Evolutionary conservation across 2,113 vertebrate genomes (phyloP).

Genomic region (Ammodytes dubius): DNA sequence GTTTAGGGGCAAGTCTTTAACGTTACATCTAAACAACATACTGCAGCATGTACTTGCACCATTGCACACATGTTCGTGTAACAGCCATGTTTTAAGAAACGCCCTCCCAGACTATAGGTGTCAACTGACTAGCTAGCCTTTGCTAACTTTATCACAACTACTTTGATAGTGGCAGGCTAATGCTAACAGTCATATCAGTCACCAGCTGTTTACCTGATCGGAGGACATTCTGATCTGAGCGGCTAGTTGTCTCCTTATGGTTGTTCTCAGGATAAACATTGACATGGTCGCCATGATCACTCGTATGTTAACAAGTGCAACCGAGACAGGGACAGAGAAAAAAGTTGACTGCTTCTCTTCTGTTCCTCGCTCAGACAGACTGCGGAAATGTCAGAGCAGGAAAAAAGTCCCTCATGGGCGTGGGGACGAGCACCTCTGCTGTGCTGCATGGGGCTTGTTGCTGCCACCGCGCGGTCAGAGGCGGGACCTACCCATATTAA

Average conservation of each 20-base stretch:
- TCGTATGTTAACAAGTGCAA: rapidly evolving
- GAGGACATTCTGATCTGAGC: constrained; percentile 80
- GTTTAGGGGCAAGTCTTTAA: not conserved
- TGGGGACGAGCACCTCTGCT: not conserved
- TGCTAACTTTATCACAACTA: not conserved
- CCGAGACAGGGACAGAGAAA: not conserved
- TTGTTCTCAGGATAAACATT: constrained; percentile 56
- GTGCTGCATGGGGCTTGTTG: not conserved
- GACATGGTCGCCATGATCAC: constrained; percentile 45
- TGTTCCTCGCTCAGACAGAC: not conserved
- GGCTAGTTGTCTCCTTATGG: constrained; percentile 63
- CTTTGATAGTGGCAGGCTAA: constrained; percentile 39
- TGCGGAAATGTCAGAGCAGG: constrained; percentile 57
- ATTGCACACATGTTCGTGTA: not conserved
- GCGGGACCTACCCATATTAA: not conserved
- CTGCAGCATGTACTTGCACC: not conserved
- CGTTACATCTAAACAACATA: not conserved
- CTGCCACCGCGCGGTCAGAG: constrained; percentile 38
- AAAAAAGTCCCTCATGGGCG: constrained; percentile 15
- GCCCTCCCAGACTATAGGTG: not conserved
- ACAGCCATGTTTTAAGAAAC: not conserved
- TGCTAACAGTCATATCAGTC: constrained; percentile 24
- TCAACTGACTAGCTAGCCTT: not conserved
- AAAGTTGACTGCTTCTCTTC: not conserved
- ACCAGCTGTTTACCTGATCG: constrained; percentile 79